phyloP scores from a whole-genome alignment of 2,797 vertebrate genomes.

The Chaetodon trifasciatus region DNA sequence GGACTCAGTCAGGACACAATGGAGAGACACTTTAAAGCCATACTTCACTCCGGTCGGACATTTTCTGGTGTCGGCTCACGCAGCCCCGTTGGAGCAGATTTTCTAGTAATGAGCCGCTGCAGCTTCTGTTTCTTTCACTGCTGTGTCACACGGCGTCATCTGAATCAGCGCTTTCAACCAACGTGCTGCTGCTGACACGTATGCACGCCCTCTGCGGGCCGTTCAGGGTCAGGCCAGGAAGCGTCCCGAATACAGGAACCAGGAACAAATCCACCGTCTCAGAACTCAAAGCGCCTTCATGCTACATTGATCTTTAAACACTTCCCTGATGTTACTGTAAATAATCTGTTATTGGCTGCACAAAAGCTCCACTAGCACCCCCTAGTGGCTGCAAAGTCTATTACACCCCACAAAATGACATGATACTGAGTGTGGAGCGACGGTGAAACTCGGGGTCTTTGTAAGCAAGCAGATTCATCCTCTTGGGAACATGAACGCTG shows the following conservation, averaged over 20 bases:
- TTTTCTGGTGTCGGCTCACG: slow-evolving; percentile 27
- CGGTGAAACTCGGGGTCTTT: background rate
- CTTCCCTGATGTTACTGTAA: background rate
- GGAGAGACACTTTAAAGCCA: slow-evolving; percentile 58
- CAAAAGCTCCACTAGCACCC: background rate
- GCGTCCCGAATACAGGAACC: slow-evolving; percentile 9
- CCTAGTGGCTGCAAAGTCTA: too few species aligned
- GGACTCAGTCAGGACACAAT: slow-evolving; percentile 61
- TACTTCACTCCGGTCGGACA: slow-evolving; percentile 36
- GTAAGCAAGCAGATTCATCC: background rate
- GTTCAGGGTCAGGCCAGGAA: background rate
- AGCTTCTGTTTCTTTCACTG: slow-evolving; percentile 1
- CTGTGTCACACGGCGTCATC: background rate
- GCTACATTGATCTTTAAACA: background rate
- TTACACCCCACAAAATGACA: background rate
- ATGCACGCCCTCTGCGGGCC: background rate
- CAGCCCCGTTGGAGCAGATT: slow-evolving; percentile 11
- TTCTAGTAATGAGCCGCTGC: background rate
- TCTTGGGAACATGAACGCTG: background rate
- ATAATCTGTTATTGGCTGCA: background rate
- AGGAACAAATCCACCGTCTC: slow-evolving; percentile 17
- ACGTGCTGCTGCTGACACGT: slow-evolving; percentile 16
- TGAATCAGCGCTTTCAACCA: slow-evolving; percentile 24
- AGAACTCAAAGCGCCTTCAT: background rate
- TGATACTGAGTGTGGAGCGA: background rate